Evolutionary conservation across 2,797 vertebrate species (phyloP).

Genomic region (Sebastes umbrosus): DNA sequence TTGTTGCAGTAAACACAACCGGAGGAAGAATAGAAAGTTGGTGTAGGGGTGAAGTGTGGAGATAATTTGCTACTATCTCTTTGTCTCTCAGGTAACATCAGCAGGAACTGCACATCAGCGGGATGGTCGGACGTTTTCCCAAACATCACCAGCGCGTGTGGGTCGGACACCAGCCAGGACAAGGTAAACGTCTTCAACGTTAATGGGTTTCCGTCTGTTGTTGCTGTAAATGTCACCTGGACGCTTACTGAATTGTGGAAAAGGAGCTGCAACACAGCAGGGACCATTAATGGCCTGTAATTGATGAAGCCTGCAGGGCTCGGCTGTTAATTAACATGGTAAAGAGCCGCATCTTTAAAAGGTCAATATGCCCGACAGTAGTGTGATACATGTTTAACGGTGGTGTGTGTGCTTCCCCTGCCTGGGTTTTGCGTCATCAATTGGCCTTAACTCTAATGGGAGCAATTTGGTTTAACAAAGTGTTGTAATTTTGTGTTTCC

Average conservation of each 20-base stretch:
- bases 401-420: not conserved
- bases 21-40: not conserved
- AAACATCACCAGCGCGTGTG: conserved; percentile 85
- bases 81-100: conserved; percentile 86
- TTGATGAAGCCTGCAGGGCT: conserved; percentile 34
- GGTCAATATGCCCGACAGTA: conserved; percentile 19
- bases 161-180: conserved; percentile 73
- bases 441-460: not conserved
- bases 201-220: not conserved
- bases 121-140: conserved; percentile 92
- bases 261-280: not conserved
- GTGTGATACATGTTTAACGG: conserved; percentile 35
- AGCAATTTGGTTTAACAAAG: not conserved
- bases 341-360: conserved; percentile 15
- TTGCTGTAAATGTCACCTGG: conserved; percentile 2
- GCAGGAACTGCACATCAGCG: conserved; percentile 87
- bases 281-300: conserved; percentile 15
- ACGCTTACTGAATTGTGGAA: not conserved
- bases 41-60: not conserved
- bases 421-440: not conserved
- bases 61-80: not conserved
- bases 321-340: conserved; percentile 38
- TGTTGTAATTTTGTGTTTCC: not conserved
- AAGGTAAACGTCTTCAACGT: conserved; percentile 69
- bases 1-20: not conserved